Evolutionary conservation across 2,888 invertebrate genomes (phyloP), one percentile per base, ranked within the genome.

Genomic region (Diadromus collaris): DNA sequence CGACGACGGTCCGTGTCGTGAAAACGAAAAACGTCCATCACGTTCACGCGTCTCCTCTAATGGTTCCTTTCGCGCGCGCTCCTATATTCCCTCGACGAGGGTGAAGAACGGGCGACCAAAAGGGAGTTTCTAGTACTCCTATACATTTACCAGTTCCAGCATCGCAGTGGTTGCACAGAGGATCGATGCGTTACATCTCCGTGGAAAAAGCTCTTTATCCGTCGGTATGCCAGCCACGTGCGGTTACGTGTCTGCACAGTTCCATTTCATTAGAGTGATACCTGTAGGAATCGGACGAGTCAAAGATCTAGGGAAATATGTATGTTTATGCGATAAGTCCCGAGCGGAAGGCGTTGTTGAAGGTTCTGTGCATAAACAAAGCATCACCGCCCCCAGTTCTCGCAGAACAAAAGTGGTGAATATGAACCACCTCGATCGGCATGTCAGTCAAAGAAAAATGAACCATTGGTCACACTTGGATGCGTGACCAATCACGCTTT

Each of bases 1-100:
- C 46, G 21, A 10, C n/a, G 27, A 56, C 38, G 13, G 10, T 51
- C 4, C 21, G 4, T 21, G 10, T 21, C 24, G 6, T 27, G 56
- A 13, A 46, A 38, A 24, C 61, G 41, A 74, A 72, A 75, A 79
- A 77, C 71, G 64, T 60, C 58, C 38, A 74, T 74, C 79, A 64
- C 79, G 38, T 67, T 67, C 24, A 27, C 72, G 56, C 69, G 61
- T 61, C 65, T 48, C 51, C 19, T 73, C 48, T 73, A 71, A 77
- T 80, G 63, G 65, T 72, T 65, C 67, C 21, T 75, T 68, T 68
- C 68, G 44, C 61, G 61, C n/a, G 32, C 27, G 10, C n/a, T 44
- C 46, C n/a, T 56, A 51, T 21, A 48, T 60, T 60, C 34, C 38
- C 48, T 27, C 48, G 38, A 21, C 60, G 34, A 56, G 21, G 32